Conservation (phyloP, 2,113 vertebrate genomes). For the Geothlypis trichas region DNA sequence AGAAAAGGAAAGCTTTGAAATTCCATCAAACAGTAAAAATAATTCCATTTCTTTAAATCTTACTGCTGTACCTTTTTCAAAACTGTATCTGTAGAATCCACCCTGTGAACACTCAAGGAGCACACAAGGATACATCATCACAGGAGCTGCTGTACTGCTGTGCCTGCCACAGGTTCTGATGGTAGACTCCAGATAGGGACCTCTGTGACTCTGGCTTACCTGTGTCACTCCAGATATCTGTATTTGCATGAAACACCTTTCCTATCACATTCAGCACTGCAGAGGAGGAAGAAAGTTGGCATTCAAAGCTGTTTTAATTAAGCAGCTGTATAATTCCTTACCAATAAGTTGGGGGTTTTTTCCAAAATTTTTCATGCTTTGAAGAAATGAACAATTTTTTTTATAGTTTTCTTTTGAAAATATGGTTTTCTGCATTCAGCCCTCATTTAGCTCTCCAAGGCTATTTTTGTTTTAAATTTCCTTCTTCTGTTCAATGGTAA, state of each 20-base stretch:
- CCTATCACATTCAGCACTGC: background rate
- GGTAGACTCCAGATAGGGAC: background rate
- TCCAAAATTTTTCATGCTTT: background rate
- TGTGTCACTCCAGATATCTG: background rate
- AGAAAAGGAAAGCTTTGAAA: background rate
- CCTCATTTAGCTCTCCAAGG: background rate
- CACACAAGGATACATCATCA: background rate
- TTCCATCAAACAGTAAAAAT: background rate
- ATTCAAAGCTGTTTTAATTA: background rate
- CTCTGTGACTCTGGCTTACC: background rate
- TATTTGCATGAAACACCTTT: background rate
- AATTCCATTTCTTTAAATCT: background rate
- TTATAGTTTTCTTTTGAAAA: too few species aligned
- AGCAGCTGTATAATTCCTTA: background rate
- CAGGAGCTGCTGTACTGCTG: background rate
- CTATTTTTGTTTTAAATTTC: constrained; percentile 1
- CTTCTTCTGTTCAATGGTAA: background rate
- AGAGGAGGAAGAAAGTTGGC: background rate
- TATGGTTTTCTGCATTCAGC: background rate
- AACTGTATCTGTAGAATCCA: background rate
- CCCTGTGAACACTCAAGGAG: background rate
- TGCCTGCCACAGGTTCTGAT: background rate
- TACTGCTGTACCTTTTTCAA: background rate
- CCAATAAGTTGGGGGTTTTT: background rate
- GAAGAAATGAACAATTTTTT: background rate